Evolutionary conservation across 2,888 invertebrate species (phyloP).

Genomic region (Latheticus oryzae): DNA sequence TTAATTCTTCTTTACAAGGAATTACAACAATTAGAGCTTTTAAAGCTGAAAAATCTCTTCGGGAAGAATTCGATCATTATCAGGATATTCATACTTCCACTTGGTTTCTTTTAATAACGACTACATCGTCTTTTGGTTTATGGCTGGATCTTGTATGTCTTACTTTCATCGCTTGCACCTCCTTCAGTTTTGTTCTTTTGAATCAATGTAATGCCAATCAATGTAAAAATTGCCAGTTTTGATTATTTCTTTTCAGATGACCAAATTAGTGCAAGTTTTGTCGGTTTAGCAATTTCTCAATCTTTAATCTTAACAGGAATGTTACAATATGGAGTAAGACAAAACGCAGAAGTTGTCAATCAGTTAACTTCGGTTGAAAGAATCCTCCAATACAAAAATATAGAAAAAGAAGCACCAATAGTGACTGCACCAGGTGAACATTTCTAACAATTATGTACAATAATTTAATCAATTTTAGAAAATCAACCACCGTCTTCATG

Average conservation of each 20-base stretch:
- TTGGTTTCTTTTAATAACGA: conserved; percentile 70
- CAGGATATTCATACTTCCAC: conserved; percentile 73
- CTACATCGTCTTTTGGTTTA: conserved; percentile 72
- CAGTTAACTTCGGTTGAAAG: conserved; percentile 83
- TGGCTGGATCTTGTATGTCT: conserved; percentile 73
- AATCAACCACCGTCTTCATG: conserved; percentile 55
- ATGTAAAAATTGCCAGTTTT: neutral
- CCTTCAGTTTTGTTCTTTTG: conserved; percentile 70
- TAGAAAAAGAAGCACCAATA: conserved; percentile 72
- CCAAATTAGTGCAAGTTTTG: conserved; percentile 64
- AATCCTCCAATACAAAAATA: conserved; percentile 77
- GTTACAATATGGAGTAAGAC: conserved; percentile 82
- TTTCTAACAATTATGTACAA: neutral
- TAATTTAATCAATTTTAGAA: conserved; percentile 3
- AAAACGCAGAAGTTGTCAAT: conserved; percentile 78
- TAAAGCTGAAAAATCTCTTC: conserved; percentile 76
- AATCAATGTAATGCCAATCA: conserved; percentile 55
- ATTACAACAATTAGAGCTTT: conserved; percentile 86
- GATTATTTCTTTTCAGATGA: conserved; percentile 21
- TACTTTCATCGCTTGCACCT: conserved; percentile 69
- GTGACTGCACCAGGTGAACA: conserved; percentile 6
- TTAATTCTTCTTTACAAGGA: conserved; percentile 84
- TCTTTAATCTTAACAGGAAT: conserved; percentile 78
- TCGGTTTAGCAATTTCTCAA: conserved; percentile 77
- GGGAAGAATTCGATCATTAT: conserved; percentile 76